A percentile compares a stretch with the other conserved stretches of the same genome.
phyloP scores from a whole-genome alignment of 2,888 invertebrate species.

The Amorpha juglandis region DNA sequence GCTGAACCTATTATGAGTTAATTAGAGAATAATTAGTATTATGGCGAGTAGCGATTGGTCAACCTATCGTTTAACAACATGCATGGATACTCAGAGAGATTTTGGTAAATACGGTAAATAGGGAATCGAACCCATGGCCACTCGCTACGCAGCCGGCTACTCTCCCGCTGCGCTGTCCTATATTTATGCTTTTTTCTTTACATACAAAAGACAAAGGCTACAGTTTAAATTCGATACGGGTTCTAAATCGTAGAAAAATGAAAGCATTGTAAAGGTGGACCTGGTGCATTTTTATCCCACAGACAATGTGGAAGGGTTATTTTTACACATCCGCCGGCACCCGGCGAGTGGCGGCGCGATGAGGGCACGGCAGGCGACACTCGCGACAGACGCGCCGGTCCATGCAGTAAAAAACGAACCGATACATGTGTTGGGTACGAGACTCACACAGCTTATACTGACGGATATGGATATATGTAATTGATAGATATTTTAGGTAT shows the following conservation, averaged over 20 bases:
- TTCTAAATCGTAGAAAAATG: not conserved
- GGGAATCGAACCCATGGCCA: no score
- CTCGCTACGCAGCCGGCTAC: no score
- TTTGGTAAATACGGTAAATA: no score
- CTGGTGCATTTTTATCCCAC: not conserved
- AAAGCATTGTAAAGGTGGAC: not conserved
- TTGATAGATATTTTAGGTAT: not conserved
- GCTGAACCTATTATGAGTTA: not conserved
- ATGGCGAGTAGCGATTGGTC: not conserved
- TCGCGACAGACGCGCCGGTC: no score
- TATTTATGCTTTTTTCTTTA: no score
- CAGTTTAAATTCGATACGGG: no score
- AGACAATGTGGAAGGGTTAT: constrained; percentile 34
- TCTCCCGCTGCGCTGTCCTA: no score
- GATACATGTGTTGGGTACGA: not conserved
- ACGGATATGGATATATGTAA: not conserved
- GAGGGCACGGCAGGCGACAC: constrained; percentile 10
- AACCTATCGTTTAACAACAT: no score
- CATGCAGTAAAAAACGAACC: constrained; percentile 8
- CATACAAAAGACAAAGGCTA: no score
- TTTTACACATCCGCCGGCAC: constrained; percentile 43
- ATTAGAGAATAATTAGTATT: not conserved
- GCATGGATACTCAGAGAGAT: no score
- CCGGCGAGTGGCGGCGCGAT: no score
- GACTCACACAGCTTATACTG: not conserved